These are phyloP conservation scores for Halyomorpha halys DNA, from an alignment of 1,140 invertebrate species.

Conservation along the genomic window DNA sequence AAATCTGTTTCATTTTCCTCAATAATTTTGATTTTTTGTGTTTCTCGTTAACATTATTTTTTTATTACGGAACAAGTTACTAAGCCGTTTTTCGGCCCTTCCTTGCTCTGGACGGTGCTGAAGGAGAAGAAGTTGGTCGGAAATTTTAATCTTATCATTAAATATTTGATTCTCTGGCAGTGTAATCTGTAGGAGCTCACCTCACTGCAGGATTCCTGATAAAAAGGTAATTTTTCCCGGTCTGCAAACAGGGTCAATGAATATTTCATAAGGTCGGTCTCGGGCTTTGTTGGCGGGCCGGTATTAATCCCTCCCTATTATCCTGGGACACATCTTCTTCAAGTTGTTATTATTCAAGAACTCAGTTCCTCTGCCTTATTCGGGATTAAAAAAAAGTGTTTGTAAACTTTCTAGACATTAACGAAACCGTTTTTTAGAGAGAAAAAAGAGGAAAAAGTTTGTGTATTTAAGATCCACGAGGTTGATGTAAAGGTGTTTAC, in stretches of 20 bases:
- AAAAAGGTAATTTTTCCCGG: constrained; percentile 1
- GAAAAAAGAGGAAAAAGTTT: no score
- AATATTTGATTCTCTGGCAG: background rate
- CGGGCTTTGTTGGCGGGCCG: constrained; percentile 1
- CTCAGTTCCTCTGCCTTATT: background rate
- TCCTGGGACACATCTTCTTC: constrained; percentile 8
- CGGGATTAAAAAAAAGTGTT: constrained; percentile 5
- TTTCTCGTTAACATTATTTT: no score
- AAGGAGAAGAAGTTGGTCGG: no score
- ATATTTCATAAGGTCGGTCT: background rate
- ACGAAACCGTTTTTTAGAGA: no score
- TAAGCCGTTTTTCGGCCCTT: no score
- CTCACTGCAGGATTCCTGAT: background rate
- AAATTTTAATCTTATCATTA: no score
- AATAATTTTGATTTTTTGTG: no score
- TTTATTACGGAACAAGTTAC: no score
- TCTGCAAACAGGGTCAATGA: constrained; percentile 1
- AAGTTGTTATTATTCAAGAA: constrained; percentile 11
- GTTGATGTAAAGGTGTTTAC: no score
- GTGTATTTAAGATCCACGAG: no score
- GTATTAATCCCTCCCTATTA: constrained; percentile 8
- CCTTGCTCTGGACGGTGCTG: no score
- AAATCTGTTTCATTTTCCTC: no score
- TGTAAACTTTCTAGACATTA: background rate
- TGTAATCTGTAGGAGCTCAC: background rate